Conservation (phyloP, 2,888 invertebrate genomes). For the Matsumyia berberina region DNA sequence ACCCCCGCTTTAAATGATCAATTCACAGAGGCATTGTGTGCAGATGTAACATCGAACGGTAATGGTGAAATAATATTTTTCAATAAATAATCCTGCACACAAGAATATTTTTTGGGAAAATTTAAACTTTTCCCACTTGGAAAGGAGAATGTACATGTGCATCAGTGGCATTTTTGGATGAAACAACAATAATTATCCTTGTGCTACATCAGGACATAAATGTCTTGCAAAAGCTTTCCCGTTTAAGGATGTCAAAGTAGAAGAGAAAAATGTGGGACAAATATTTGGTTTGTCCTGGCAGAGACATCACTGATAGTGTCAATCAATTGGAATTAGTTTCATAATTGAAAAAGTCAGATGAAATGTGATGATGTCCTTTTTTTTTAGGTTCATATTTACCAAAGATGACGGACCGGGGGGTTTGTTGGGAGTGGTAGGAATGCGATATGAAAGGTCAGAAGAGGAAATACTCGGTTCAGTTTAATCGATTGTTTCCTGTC, state of each 20-base stretch:
- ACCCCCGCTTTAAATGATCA: background rate
- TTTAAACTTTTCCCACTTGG: too few relatives aligned
- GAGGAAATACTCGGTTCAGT: too few relatives aligned
- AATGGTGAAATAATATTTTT: constrained; percentile 39
- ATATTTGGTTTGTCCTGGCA: constrained; percentile 64
- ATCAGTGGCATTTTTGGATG: background rate
- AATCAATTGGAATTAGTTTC: constrained; percentile 71
- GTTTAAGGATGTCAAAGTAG: constrained; percentile 4
- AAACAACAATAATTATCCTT: constrained; percentile 12
- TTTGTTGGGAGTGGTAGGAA: background rate
- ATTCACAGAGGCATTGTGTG: constrained; percentile 18
- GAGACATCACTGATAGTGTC: constrained; percentile 63
- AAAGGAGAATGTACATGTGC: too few relatives aligned
- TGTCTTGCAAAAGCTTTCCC: background rate
- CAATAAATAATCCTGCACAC: background rate
- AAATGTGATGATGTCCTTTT: constrained; percentile 43
- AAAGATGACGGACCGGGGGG: background rate
- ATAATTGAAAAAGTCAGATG: constrained; percentile 70
- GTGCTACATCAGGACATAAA: constrained; percentile 32
- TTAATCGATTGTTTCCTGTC: too few relatives aligned
- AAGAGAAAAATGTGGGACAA: constrained; percentile 50
- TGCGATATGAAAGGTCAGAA: constrained; percentile 9
- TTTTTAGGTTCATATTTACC: background rate
- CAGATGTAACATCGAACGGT: constrained; percentile 46
- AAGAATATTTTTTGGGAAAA: too few relatives aligned